Conservation (phyloP, 1,140 invertebrate species). For the Bicyclus anynana region DNA sequence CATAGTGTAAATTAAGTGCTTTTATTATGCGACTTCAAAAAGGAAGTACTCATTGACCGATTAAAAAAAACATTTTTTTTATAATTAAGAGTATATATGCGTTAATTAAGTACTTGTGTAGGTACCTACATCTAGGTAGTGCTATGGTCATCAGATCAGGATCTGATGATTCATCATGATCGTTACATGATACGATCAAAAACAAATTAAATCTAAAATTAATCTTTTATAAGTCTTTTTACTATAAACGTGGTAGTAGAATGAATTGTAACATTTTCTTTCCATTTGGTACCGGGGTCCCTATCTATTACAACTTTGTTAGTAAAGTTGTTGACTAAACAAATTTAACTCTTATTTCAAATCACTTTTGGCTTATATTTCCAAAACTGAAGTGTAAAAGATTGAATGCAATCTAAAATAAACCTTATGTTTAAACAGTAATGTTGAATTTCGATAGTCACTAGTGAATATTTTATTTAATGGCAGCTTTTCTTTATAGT, state of each 20-base stretch:
- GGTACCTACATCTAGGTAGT: no score
- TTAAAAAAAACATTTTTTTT: no score
- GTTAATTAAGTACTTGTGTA: no score
- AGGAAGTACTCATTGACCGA: no score
- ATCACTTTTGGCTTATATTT: no score
- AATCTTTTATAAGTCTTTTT: not conserved
- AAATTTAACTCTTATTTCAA: conserved; percentile 9
- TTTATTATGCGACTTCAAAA: no score
- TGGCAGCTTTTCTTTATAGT: conserved; percentile 9
- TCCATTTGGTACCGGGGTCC: conserved; percentile 2
- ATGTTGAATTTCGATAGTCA: conserved; percentile 9
- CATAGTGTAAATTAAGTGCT: no score
- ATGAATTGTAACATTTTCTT: conserved; percentile 26
- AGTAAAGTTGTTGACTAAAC: not conserved
- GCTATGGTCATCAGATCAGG: no score
- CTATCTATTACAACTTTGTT: conserved; percentile 14
- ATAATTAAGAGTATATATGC: no score
- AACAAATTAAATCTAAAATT: not conserved
- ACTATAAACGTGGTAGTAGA: conserved; percentile 11
- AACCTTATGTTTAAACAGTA: conserved; percentile 5
- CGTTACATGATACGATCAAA: not conserved
- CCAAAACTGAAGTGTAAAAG: no score
- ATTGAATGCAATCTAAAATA: conserved; percentile 6
- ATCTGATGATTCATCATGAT: no score
- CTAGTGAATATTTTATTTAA: conserved; percentile 23